Base-by-base conservation (phyloP, 2,113 vertebrate genomes). In the Eonycteris spelaea region DNA sequence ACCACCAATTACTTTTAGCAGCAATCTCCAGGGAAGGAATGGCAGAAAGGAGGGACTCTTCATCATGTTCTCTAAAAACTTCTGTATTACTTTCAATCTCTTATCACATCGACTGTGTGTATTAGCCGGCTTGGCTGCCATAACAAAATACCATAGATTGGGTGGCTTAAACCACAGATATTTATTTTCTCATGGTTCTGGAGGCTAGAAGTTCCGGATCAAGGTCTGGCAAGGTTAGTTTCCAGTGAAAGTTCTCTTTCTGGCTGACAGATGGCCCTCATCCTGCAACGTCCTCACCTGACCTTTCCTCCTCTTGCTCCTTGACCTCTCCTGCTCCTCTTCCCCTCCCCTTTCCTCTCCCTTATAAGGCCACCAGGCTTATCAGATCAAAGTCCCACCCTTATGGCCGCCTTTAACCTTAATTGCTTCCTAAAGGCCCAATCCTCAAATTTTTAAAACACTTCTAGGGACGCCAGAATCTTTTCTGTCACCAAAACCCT, bases 401-500 rank as follows among this genome's bases (percentile, higher is more conserved):
- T 57, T 18, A 26, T 8, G 22, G 28, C n/a, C 53, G 8, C 22
- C 0, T 38, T 38, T 16, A 22, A 57, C n/a, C 53, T 57, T 28
- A 38, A 38, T 79, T 8, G 43, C 43, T 43, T 28, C 33, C n/a
- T 79, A 22, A 38, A 79, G 13, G 26, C n/a, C 74, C 4, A 4
- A 30, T 61, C 43, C 63, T 13, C 30, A 55, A 82, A 70, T 33
- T 86, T 94, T 85, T 4, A 8, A 86, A 80, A 93, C 77, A 94
- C 86, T 95, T 84, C 85, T 65, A 71, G 28, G 48, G 70, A 84
- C 40, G 43, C 43, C 61, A 85, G 43, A 88, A 65, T 86, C 43
- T 63, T 86, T 65, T 11, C 45, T 45, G 53, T 38, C 83, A 95
- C 70, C 92, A 97, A 91, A 74, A 90, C 55, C 16, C 87, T 82